Evolutionary conservation across 2,888 invertebrate species (phyloP).

Genomic region (Coelopa pilipes): DNA sequence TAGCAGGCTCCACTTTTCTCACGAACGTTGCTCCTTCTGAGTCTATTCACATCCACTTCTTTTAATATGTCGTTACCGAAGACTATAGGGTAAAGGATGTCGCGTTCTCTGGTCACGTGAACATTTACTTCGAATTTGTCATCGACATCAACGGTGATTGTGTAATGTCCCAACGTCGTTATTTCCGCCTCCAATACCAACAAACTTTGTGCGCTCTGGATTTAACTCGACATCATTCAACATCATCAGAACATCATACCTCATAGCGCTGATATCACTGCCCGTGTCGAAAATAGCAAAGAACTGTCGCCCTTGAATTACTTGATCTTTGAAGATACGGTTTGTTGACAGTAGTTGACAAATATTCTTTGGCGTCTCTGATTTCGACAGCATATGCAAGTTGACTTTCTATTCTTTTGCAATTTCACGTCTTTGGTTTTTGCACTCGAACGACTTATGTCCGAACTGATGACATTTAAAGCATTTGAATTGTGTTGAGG

Average conservation of each 20-base stretch:
- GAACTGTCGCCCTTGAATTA: slow-evolving; percentile 6
- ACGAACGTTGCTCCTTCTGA: slow-evolving; percentile 8
- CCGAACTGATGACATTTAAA: slow-evolving; percentile 21
- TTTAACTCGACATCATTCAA: slow-evolving; percentile 29
- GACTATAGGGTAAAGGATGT: slow-evolving; percentile 34
- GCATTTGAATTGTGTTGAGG: not conserved
- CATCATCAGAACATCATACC: slow-evolving; percentile 33
- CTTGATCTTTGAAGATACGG: slow-evolving; percentile 35
- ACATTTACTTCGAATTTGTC: slow-evolving; percentile 31
- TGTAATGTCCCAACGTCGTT: slow-evolving; percentile 31
- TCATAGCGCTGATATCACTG: slow-evolving; percentile 27
- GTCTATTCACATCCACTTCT: slow-evolving; percentile 5
- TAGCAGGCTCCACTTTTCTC: not conserved
- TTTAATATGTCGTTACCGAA: slow-evolving; percentile 35
- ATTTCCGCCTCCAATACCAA: slow-evolving; percentile 29
- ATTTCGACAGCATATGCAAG: not conserved
- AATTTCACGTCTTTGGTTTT: not conserved
- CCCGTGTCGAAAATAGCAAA: slow-evolving; percentile 32
- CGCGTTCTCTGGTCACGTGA: slow-evolving; percentile 30
- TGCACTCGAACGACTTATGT: slow-evolving; percentile 27
- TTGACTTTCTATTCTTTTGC: not conserved
- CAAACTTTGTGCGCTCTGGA: slow-evolving; percentile 17
- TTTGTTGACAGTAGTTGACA: not conserved
- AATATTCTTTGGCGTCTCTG: not conserved
- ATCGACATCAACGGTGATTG: slow-evolving; percentile 12